Conservation (phyloP, 2,113 vertebrate genomes). For the Balaeniceps rex region DNA sequence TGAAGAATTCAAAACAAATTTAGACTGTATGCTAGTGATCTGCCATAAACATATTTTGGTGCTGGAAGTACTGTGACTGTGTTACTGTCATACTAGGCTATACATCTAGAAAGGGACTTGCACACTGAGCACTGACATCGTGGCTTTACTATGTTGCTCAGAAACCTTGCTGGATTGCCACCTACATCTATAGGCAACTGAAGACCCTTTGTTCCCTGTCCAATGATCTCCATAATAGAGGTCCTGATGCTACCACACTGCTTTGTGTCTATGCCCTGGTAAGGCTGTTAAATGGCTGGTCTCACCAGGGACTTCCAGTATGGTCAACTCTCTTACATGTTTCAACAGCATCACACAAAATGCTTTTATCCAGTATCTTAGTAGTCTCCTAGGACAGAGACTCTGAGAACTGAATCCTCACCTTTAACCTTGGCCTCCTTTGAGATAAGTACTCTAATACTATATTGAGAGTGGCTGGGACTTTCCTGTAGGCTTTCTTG, state of each 20-base stretch:
- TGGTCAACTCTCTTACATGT: background rate
- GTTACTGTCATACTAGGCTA: background rate
- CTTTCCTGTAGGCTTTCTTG: background rate
- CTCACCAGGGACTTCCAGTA: background rate
- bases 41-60: background rate
- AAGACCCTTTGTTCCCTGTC: background rate
- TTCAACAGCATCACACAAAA: background rate
- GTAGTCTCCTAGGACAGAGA: background rate
- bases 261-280: background rate
- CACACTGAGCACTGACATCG: accelerated
- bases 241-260: background rate
- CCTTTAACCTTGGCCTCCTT: background rate
- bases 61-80: background rate
- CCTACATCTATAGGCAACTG: background rate
- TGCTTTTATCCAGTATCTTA: background rate
- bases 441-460: background rate
- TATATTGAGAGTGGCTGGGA: background rate
- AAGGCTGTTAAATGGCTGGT: background rate
- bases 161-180: background rate
- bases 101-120: background rate
- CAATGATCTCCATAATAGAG: background rate
- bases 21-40: background rate
- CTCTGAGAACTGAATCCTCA: background rate
- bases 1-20: background rate
- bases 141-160: background rate